Percentiles rank a stretch among this genome's conserved stretches.
These are phyloP conservation scores for Rhinoderma darwinii DNA, from an alignment of 2,113 vertebrate genomes.

Conservation along the genomic window DNA sequence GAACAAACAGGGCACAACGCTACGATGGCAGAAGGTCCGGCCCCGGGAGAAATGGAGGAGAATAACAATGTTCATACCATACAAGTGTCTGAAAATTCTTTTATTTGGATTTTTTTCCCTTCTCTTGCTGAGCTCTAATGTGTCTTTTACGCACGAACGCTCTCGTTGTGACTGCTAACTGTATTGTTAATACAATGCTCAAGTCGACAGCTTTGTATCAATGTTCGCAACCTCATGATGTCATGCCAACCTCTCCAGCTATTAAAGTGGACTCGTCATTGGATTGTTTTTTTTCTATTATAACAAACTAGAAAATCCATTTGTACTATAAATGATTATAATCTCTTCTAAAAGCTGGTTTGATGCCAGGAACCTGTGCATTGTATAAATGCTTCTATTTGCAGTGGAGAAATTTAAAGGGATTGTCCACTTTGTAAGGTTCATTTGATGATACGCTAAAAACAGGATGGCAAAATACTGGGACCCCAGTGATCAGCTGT, in stretches of 20 bases:
- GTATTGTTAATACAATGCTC: not conserved
- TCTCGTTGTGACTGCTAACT: slow-evolving; percentile 7
- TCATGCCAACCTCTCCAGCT: not conserved
- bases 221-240: not conserved
- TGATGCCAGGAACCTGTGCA: no score
- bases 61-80: slow-evolving; percentile 16
- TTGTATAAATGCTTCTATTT: no score
- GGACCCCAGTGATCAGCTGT: no score
- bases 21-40: slow-evolving; percentile 22
- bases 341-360: not conserved
- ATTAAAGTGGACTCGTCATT: not conserved
- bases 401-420: no score
- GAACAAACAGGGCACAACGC: slow-evolving; percentile 41
- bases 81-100: slow-evolving; percentile 14
- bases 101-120: not conserved
- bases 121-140: not conserved
- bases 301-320: not conserved
- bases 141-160: slow-evolving; percentile 28
- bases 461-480: no score
- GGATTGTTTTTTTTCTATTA: not conserved
- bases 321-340: not conserved
- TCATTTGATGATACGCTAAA: no score
- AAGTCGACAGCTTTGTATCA: not conserved
- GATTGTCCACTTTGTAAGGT: no score
- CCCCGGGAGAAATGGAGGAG: slow-evolving; percentile 13